Evolutionary conservation across 2,797 vertebrate genomes (phyloP).

Genomic region (Acrossocheilus fasciatus): DNA sequence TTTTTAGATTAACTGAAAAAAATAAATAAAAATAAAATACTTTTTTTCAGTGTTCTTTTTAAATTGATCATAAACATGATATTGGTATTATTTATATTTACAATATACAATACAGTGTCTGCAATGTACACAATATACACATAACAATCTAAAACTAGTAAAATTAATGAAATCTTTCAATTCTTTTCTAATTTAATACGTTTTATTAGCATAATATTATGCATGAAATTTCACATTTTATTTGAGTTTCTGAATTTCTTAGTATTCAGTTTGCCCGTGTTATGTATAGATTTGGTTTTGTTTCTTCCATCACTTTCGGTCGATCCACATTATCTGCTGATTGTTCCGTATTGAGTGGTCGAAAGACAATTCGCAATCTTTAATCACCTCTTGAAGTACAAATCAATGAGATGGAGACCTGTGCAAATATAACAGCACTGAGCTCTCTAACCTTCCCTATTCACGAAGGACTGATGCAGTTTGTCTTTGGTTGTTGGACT

Average conservation of each 20-base stretch:
- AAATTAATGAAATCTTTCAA: not conserved
- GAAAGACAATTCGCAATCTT: conserved; percentile 21
- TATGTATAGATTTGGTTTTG: not conserved
- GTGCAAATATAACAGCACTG: not conserved
- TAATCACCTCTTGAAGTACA: conserved; percentile 28
- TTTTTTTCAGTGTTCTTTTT: not conserved
- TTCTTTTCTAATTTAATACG: not conserved
- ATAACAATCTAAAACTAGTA: not conserved
- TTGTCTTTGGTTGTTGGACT: not conserved
- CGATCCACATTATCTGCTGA: conserved; percentile 11
- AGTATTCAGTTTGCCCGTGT: not conserved
- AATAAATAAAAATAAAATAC: not conserved
- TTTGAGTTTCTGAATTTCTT: not conserved
- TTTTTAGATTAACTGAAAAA: not conserved
- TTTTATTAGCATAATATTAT: not conserved
- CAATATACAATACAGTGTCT: not conserved
- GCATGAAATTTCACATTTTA: not conserved
- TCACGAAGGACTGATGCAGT: not conserved
- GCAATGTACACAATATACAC: not conserved
- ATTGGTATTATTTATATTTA: not conserved
- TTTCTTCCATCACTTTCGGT: not conserved
- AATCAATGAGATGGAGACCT: conserved; percentile 25
- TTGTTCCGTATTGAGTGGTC: conserved; percentile 1
- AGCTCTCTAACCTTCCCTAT: not conserved
- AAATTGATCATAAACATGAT: not conserved